Percentiles rank a stretch among this genome's conserved stretches.
Evolutionary conservation across 2,888 invertebrate species (phyloP).

Genomic region (Allophyes oxyacanthae): DNA sequence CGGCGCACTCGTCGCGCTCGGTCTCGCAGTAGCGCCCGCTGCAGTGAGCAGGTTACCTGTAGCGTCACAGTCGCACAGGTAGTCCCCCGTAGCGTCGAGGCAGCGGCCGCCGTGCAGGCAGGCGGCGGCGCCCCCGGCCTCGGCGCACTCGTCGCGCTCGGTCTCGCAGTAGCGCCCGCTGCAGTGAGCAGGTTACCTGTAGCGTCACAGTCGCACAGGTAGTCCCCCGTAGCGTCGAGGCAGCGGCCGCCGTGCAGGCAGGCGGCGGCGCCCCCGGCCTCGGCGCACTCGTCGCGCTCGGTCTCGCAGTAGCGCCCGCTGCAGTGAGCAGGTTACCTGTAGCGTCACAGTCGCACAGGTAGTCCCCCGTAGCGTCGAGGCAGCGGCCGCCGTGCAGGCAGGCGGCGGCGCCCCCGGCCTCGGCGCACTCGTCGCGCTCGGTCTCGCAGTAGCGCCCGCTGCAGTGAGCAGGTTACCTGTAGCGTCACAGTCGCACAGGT

Average conservation of each 20-base stretch:
- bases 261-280: slow-evolving; percentile 84
- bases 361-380: slow-evolving; percentile 86
- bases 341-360: slow-evolving; percentile 92
- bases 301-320: slow-evolving; percentile 45
- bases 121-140: slow-evolving; percentile 84
- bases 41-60: slow-evolving; percentile 86
- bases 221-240: slow-evolving; percentile 85
- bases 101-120: slow-evolving; percentile 93
- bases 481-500: slow-evolving; percentile 92
- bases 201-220: slow-evolving; percentile 92
- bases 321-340: slow-evolving; percentile 84
- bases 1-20: slow-evolving; percentile 92
- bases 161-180: slow-evolving; percentile 46
- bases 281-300: slow-evolving; percentile 91
- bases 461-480: slow-evolving; percentile 83
- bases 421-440: slow-evolving; percentile 89
- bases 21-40: too few species aligned
- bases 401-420: slow-evolving; percentile 84
- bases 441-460: slow-evolving; percentile 92
- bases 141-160: slow-evolving; percentile 93
- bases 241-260: slow-evolving; percentile 91
- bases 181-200: slow-evolving; percentile 83
- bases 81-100: slow-evolving; percentile 90
- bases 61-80: slow-evolving; percentile 92
- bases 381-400: slow-evolving; percentile 91